Conservation (phyloP, 1,140 invertebrate species). For the Drosophila pectinifera region DNA sequence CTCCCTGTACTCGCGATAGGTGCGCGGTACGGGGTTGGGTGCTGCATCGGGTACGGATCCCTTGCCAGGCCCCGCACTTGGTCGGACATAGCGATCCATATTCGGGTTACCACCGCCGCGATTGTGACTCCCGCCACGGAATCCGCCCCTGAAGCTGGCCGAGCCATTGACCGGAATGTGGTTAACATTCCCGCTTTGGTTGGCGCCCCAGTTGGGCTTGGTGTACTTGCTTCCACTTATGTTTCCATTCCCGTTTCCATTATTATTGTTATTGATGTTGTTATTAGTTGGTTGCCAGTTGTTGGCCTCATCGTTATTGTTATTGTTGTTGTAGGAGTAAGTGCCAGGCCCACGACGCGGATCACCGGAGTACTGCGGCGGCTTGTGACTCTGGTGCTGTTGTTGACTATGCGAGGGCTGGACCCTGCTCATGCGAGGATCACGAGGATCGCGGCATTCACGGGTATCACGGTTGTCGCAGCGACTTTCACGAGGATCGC, state of each 20-base stretch:
- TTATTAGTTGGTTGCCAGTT: conserved; percentile 19
- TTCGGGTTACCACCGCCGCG: not conserved
- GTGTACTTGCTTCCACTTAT: not conserved
- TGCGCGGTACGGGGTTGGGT: conserved; percentile 11
- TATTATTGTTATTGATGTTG: not conserved
- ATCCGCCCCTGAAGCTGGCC: not conserved
- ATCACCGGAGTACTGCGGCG: not conserved
- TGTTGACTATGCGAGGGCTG: not conserved
- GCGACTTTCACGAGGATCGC: not conserved
- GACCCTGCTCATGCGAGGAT: conserved; percentile 8
- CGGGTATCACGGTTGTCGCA: not conserved
- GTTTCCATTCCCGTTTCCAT: not conserved
- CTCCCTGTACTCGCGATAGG: conserved; percentile 64
- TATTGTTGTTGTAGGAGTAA: not conserved
- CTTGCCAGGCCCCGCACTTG: not conserved
- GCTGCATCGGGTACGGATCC: not conserved
- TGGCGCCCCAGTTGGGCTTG: not conserved
- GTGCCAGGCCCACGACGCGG: not conserved
- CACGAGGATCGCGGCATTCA: not conserved
- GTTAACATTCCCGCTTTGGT: not conserved
- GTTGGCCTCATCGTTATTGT: conserved; percentile 1
- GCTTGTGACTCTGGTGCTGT: not conserved
- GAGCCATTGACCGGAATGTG: conserved; percentile 1
- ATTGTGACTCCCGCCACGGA: conserved; percentile 1
- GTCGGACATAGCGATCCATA: not conserved